These are phyloP conservation scores for Atethmia centrago DNA, from an alignment of 2,888 invertebrate species.

Conservation along the genomic window DNA sequence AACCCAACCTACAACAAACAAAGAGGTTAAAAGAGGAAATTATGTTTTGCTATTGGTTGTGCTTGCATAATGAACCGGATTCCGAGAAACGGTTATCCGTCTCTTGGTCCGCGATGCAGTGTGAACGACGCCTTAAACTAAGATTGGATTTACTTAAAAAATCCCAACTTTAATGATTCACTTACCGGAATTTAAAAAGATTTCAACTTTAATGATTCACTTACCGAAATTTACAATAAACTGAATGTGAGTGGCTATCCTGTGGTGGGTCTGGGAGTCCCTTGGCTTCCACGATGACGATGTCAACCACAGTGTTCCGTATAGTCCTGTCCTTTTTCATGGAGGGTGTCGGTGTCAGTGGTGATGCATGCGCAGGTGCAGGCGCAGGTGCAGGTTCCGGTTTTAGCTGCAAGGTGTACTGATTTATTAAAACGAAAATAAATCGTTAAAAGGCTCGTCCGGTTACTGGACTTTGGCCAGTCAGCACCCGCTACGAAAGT, in stretches of 20 bases:
- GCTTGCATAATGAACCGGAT: background rate
- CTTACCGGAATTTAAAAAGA: conserved; percentile 82
- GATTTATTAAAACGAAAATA: background rate
- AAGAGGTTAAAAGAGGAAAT: no score
- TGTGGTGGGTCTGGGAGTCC: conserved; percentile 78
- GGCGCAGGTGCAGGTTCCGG: conserved; percentile 8
- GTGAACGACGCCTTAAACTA: background rate
- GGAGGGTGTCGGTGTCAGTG: conserved; percentile 31
- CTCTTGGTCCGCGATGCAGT: no score
- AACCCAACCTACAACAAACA: conserved; percentile 77
- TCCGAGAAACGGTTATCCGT: background rate
- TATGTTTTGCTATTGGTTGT: background rate
- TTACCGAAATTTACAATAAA: conserved; percentile 84
- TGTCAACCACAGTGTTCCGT: conserved; percentile 76
- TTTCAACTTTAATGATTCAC: conserved; percentile 14
- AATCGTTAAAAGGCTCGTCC: background rate
- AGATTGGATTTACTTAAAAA: background rate
- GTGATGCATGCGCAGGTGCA: background rate
- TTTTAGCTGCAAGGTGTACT: conserved; percentile 37
- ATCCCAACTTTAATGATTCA: conserved; percentile 1
- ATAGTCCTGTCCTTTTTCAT: conserved; percentile 49
- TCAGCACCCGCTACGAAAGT: background rate
- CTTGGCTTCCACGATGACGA: conserved; percentile 83
- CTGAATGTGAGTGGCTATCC: conserved; percentile 76
- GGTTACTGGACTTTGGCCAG: background rate